Conservation (phyloP, 2,113 vertebrate species). For the Aramus guarauna region DNA sequence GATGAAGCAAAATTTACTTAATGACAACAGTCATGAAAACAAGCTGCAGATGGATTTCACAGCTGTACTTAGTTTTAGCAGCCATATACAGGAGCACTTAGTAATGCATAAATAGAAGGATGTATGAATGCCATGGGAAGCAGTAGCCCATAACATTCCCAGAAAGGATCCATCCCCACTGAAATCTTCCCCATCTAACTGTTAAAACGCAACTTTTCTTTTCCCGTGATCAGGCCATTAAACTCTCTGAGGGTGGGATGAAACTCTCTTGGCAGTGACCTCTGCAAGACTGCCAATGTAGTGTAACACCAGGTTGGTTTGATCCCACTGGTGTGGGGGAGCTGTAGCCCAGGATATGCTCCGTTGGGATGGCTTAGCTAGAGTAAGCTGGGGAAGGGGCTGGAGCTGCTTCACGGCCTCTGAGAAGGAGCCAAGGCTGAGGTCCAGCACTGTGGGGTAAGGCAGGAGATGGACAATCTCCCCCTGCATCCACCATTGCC, state of each 20-base stretch:
- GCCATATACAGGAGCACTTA: not conserved
- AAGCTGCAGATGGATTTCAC: not conserved
- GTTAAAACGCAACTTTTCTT: not conserved
- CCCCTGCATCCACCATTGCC: not conserved
- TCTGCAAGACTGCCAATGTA: not conserved
- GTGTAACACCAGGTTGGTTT: not conserved
- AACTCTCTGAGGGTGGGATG: not conserved
- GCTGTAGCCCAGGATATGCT: fast-evolving
- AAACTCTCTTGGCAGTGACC: not conserved
- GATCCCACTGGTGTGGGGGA: not conserved
- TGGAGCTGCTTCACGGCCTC: not conserved
- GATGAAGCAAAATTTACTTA: not conserved
- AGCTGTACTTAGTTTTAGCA: not conserved
- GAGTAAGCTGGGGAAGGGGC: not conserved
- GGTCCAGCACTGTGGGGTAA: not conserved
- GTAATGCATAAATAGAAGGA: not conserved
- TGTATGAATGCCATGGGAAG: not conserved
- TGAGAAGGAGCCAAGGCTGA: not conserved
- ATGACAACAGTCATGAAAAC: not conserved
- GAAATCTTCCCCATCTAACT: not conserved
- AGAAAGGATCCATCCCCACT: not conserved
- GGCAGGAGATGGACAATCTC: not conserved
- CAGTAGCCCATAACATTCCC: not conserved
- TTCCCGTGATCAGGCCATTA: not conserved
- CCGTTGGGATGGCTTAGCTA: not conserved